Base-by-base conservation (phyloP, 2,888 invertebrate genomes). In the Coelinius sp. region DNA sequence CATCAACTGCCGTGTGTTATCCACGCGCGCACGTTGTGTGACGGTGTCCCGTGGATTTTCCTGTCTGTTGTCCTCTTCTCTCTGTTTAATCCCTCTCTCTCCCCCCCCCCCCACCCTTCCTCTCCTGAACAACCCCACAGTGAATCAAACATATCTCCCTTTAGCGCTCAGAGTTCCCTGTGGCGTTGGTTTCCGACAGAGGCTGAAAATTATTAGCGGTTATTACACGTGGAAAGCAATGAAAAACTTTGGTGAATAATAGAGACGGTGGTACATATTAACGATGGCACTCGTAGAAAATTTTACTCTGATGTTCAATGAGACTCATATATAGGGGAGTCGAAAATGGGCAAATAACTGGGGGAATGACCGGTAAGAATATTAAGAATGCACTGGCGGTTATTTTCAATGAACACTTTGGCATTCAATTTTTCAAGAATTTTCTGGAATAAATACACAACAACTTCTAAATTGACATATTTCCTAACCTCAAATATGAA, bases 131-230 rank as follows among this genome's bases (percentile, higher is more conserved):
- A 5, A 41, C 41, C 49, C 53, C 24, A 27, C 6, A 24, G 49
- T 22, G 35, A n/a, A 64, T 25, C 12, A 41, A 6, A 67, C 20
- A 14, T 53, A 52, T 38, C 38, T 14, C 20, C 46, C 56, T 52
- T 49, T 46, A 46, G 27, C 46, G 63, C 49, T 41, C 56, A 25
- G 53, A 46, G 35, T 52, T 24, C 66, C 68, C 63, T 62, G 62
- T 22, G 41, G 35, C 44, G 68, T 64, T 44, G 62, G 53, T 67
- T 71, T 64, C 70, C 52, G 35, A 27, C 35, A 52, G 74, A 73
- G 71, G 75, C 72, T 8, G 74, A 78, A 78, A 83, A 82, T 82
- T 80, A 81, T 82, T 82, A 81, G 79, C 79, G 76, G 78, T 82
- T 81, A 81, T 81, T 81, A 80, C 78, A 75, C 77, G 75, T 73